These are phyloP conservation scores for Megalops atlanticus DNA, from an alignment of 2,113 vertebrate genomes.

Conservation along the genomic window DNA sequence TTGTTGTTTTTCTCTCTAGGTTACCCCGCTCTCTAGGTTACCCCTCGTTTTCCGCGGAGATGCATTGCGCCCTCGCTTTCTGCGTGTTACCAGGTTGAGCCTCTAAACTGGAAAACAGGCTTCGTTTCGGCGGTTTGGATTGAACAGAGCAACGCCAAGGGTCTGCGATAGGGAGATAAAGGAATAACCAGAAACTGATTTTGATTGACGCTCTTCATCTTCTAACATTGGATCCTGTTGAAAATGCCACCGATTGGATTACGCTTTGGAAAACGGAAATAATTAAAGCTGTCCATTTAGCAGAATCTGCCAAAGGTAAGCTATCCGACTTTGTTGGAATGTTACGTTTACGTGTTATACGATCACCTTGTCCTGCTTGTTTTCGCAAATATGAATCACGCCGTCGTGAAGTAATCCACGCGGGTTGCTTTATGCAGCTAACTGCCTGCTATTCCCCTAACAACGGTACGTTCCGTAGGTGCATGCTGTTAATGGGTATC, in stretches of 20 bases:
- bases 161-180: conserved; percentile 2
- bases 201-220: conserved; percentile 10
- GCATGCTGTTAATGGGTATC: background rate
- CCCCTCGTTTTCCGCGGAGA: conserved; percentile 34
- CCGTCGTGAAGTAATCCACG: background rate
- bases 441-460: background rate
- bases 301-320: conserved; percentile 18
- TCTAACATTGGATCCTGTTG: background rate
- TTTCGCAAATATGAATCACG: background rate
- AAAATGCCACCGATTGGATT: conserved; percentile 15
- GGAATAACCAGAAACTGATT: background rate
- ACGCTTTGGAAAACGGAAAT: background rate
- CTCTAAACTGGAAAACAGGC: conserved; percentile 42
- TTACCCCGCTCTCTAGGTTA: conserved; percentile 12
- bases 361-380: background rate
- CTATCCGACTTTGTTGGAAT: conserved; percentile 52
- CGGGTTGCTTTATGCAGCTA: background rate
- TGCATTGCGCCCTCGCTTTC: conserved; percentile 52
- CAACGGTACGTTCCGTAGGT: background rate
- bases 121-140: background rate
- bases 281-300: conserved; percentile 10
- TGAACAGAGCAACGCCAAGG: background rate
- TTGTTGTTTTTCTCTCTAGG: background rate
- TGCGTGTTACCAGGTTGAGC: conserved; percentile 70
- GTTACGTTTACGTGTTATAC: conserved; percentile 40